Evolutionary conservation across 2,888 invertebrate genomes (phyloP).

Genomic region (Selenia dentaria): DNA sequence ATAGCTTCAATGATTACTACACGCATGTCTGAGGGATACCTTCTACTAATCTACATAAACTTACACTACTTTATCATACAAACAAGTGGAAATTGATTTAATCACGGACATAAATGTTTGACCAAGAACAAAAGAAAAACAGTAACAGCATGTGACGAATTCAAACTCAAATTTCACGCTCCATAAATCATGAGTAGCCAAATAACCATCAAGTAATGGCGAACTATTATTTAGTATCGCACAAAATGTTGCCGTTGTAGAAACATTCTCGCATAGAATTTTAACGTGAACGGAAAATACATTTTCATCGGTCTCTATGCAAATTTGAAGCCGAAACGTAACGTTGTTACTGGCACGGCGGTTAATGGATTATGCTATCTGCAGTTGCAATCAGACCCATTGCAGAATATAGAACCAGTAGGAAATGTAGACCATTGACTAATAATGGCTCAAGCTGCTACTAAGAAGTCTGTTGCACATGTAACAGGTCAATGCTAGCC

Average conservation of each 20-base stretch:
- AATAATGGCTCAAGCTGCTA: no score
- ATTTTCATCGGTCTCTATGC: constrained; percentile 63
- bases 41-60: no score
- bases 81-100: constrained; percentile 3
- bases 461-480: no score
- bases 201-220: constrained; percentile 2
- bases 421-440: no score
- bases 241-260: constrained; percentile 26
- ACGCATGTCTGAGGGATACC: no score
- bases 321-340: constrained; percentile 64
- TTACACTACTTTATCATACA: no score
- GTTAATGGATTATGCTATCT: constrained; percentile 63
- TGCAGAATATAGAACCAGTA: constrained; percentile 15
- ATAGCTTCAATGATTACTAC: no score
- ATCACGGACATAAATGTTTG: constrained; percentile 46
- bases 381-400: constrained; percentile 44
- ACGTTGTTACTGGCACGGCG: constrained; percentile 60
- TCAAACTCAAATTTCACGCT: constrained; percentile 53
- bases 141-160: constrained; percentile 41
- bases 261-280: constrained; percentile 58
- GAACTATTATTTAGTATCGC: constrained; percentile 1
- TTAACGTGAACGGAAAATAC: constrained; percentile 58
- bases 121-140: constrained; percentile 51
- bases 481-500: no score
- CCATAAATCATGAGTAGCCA: constrained; percentile 34